Conservation (phyloP, 92 coral and sea anemone species). For the Parazoanthus darwini region DNA sequence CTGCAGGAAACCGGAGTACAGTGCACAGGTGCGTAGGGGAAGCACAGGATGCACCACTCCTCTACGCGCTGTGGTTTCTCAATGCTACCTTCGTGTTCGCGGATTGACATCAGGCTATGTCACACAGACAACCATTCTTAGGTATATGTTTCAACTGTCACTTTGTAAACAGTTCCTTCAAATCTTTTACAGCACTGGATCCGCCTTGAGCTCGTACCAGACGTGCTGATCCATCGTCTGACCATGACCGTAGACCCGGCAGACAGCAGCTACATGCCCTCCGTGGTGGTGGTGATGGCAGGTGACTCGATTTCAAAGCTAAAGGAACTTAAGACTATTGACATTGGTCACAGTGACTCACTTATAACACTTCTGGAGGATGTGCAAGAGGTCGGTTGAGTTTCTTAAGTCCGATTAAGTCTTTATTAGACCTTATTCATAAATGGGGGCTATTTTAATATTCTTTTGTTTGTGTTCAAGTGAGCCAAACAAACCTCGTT, state of each 20-base stretch:
- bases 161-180: not conserved
- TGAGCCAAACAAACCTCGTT: too few species aligned
- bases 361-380: slow-evolving; percentile 83
- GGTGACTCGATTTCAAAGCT: slow-evolving; percentile 76
- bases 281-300: slow-evolving; percentile 85
- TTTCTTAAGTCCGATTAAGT: not conserved
- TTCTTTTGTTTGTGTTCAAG: too few species aligned
- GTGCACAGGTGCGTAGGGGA: too few species aligned
- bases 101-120: too few species aligned
- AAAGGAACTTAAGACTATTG: slow-evolving; percentile 88
- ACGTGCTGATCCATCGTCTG: slow-evolving; percentile 83
- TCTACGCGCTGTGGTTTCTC: too few species aligned
- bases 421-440: not conserved
- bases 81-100: too few species aligned
- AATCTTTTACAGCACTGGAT: slow-evolving; percentile 83
- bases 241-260: slow-evolving; percentile 94
- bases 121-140: too few species aligned
- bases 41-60: too few species aligned
- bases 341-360: slow-evolving; percentile 84
- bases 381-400: slow-evolving; percentile 69
- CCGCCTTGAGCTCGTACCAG: slow-evolving; percentile 88
- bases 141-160: not conserved
- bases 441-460: too few species aligned
- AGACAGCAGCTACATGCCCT: slow-evolving; percentile 99
- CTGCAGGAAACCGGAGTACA: too few species aligned